Conservation (phyloP, 2,888 invertebrate species). For the Macrosiphum euphorbiae region DNA sequence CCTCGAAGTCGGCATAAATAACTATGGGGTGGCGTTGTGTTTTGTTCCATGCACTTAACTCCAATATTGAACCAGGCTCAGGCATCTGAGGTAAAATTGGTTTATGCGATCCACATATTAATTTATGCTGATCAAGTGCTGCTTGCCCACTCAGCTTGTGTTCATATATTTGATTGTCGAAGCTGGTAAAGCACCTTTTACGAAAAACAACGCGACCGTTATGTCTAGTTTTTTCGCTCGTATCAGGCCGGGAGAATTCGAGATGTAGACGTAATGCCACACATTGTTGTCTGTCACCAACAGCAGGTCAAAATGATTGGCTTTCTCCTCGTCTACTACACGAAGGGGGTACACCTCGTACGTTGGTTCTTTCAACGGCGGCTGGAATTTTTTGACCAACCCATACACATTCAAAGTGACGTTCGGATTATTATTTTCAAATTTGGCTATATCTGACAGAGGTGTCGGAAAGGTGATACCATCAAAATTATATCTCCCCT, state of each 20-base stretch:
- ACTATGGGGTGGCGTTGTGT: too few species aligned
- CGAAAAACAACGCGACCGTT: accelerated
- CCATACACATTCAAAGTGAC: not conserved
- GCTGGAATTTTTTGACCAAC: not conserved
- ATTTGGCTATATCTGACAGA: not conserved
- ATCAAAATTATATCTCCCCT: not conserved
- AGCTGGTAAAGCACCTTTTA: too few species aligned
- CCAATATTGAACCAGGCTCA: too few species aligned
- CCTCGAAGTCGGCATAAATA: too few species aligned
- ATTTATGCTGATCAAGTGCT: not conserved
- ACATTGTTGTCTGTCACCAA: not conserved
- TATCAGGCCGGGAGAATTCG: not conserved
- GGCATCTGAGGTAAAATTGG: not conserved
- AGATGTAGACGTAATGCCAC: not conserved
- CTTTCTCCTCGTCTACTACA: not conserved
- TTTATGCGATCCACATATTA: not conserved
- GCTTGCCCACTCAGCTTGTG: not conserved
- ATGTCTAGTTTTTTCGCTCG: not conserved
- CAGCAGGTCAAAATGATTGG: not conserved
- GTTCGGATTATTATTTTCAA: not conserved
- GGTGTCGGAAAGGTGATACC: not conserved
- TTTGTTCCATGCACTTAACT: too few species aligned
- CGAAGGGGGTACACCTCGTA: not conserved
- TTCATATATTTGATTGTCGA: not conserved
- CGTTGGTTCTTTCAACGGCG: not conserved